phyloP scores from a whole-genome alignment of 2,888 invertebrate genomes.

The Dolomedes plantarius region DNA sequence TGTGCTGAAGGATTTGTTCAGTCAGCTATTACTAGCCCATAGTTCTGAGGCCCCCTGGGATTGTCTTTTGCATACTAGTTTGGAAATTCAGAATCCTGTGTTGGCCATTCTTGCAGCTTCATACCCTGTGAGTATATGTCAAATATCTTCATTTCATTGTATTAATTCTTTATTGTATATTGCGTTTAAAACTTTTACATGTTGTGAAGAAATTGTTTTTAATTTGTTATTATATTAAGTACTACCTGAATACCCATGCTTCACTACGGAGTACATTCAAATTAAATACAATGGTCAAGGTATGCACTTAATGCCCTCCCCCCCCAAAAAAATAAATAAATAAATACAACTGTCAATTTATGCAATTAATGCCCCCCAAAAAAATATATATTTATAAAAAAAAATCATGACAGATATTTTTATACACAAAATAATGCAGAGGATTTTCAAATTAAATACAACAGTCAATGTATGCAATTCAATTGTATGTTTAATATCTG shows the following conservation, averaged over 20 bases:
- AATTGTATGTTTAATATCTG: too few relatives aligned
- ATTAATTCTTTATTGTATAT: not conserved
- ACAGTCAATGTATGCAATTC: too few relatives aligned
- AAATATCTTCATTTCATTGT: not conserved
- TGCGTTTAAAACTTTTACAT: not conserved
- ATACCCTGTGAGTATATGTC: constrained; percentile 48
- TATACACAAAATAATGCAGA: too few relatives aligned
- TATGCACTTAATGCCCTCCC: too few relatives aligned
- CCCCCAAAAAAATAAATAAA: too few relatives aligned
- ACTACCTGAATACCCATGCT: too few relatives aligned
- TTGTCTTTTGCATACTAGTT: constrained; percentile 51
- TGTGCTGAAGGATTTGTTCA: constrained; percentile 58
- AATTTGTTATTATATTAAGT: not conserved
- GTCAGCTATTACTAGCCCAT: constrained; percentile 55
- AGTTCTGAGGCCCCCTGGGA: constrained; percentile 54
- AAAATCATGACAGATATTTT: too few relatives aligned
- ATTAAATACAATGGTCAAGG: too few relatives aligned
- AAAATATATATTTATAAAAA: not conserved
- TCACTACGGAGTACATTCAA: too few relatives aligned
- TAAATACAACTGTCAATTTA: too few relatives aligned
- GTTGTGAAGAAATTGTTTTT: not conserved
- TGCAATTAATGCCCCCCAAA: too few relatives aligned
- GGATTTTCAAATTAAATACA: too few relatives aligned
- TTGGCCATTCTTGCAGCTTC: constrained; percentile 55
- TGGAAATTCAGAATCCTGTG: constrained; percentile 39